These are phyloP conservation scores for Steatocranus sp. DNA, from an alignment of 2,797 vertebrate genomes.

Conservation along the genomic window DNA sequence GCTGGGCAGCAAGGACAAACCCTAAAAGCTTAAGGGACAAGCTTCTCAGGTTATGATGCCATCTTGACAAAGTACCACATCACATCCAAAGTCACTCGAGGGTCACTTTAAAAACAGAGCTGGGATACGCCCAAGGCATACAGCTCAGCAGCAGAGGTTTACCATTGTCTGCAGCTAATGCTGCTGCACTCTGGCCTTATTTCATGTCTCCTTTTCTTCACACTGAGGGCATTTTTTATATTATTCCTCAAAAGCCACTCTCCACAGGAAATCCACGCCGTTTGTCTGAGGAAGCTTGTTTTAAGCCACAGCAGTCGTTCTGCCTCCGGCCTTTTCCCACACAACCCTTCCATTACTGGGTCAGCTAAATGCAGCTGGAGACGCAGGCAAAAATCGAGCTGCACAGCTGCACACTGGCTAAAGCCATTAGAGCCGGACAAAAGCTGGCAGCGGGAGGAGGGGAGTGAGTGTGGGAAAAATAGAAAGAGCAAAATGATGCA, in stretches of 20 bases:
- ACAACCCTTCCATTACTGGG: constrained; percentile 45
- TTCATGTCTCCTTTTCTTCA: constrained; percentile 13
- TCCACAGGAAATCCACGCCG: not conserved
- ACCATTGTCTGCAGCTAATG: not conserved
- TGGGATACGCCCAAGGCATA: not conserved
- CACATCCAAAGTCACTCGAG: constrained; percentile 20
- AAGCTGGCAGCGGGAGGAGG: constrained; percentile 3
- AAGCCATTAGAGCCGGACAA: constrained; percentile 32
- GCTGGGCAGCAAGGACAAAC: not conserved
- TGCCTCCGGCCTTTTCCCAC: constrained; percentile 36
- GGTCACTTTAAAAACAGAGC: constrained; percentile 17
- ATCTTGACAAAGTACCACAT: constrained; percentile 23
- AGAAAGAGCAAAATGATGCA: constrained; percentile 16
- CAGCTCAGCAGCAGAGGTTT: not conserved
- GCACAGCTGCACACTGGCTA: constrained; percentile 28
- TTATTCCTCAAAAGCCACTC: constrained; percentile 8
- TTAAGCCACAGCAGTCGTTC: constrained; percentile 31
- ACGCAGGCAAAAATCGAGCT: not conserved
- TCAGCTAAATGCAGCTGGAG: constrained; percentile 45
- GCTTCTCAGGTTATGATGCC: constrained; percentile 17
- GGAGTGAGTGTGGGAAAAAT: constrained; percentile 9
- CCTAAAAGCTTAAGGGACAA: constrained; percentile 14
- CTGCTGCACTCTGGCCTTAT: not conserved
- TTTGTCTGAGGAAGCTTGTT: constrained; percentile 23
- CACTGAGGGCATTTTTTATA: not conserved